A percentile compares a stretch with the other conserved stretches of the same genome.
Evolutionary conservation across 2,888 invertebrate genomes (phyloP).

Genomic region (Brenthis daphne): DNA sequence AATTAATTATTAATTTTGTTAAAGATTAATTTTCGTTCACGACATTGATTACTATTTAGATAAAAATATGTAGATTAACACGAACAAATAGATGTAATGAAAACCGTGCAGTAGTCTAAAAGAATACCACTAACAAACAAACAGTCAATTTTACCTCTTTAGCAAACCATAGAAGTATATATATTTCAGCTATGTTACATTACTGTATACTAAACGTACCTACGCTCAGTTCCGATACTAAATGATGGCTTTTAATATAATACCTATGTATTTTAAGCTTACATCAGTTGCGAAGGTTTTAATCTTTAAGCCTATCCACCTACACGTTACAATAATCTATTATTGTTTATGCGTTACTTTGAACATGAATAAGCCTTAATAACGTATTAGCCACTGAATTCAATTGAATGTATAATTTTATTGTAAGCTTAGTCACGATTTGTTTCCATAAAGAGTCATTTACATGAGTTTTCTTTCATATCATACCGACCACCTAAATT

Average conservation of each 20-base stretch:
- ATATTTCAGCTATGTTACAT: background rate
- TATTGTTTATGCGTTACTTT: constrained; percentile 49
- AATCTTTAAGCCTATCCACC: constrained; percentile 40
- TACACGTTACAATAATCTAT: constrained; percentile 44
- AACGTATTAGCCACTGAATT: constrained; percentile 63
- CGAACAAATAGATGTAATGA: too few species aligned
- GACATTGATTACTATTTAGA: too few species aligned
- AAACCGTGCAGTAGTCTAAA: too few species aligned
- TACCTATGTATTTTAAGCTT: constrained; percentile 33
- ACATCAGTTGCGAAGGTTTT: constrained; percentile 36
- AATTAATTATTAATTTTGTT: background rate
- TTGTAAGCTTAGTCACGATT: constrained; percentile 65
- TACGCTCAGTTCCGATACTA: constrained; percentile 17
- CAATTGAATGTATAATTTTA: constrained; percentile 62
- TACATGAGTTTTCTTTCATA: constrained; percentile 40
- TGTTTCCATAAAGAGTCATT: constrained; percentile 58
- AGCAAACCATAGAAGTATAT: background rate
- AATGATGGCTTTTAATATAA: constrained; percentile 24
- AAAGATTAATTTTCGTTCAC: too few species aligned
- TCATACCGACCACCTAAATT: constrained; percentile 40
- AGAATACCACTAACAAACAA: background rate
- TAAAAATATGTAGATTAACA: too few species aligned
- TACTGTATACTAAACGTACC: background rate
- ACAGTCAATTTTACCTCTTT: background rate
- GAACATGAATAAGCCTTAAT: constrained; percentile 59